phyloP scores from a whole-genome alignment of 2,113 vertebrate genomes.

The Chrysemys picta region DNA sequence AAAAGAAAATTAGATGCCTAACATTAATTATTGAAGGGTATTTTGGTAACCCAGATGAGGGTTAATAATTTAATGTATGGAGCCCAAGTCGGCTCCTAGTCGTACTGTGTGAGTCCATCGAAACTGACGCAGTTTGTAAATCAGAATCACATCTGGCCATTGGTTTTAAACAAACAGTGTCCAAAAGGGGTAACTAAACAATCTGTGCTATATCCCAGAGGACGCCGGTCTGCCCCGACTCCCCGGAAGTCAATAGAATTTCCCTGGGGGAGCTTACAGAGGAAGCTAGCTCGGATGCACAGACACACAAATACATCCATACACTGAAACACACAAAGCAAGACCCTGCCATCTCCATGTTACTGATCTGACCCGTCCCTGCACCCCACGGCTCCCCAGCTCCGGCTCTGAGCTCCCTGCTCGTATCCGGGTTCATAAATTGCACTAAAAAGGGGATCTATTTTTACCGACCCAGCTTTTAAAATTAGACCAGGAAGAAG shows the following conservation, averaged over 20 bases:
- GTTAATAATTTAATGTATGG: background rate
- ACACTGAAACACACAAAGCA: no score
- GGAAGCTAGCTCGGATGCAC: background rate
- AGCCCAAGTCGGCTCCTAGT: slow-evolving; percentile 33
- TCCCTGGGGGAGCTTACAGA: background rate
- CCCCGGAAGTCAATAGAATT: background rate
- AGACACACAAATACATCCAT: background rate
- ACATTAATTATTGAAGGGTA: background rate
- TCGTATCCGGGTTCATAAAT: slow-evolving; percentile 33
- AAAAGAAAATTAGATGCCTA: background rate
- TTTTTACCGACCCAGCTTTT: slow-evolving; percentile 47
- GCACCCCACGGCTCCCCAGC: background rate
- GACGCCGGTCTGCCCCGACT: background rate
- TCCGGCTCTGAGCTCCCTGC: rapidly evolving
- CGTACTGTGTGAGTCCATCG: background rate
- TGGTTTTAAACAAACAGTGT: rapidly evolving
- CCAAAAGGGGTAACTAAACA: background rate
- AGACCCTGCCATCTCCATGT: background rate
- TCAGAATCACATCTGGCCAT: rapidly evolving
- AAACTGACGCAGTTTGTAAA: background rate
- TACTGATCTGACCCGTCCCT: background rate
- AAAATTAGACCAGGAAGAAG: slow-evolving; percentile 14
- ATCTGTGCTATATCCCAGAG: background rate
- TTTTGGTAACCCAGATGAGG: background rate
- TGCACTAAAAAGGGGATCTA: background rate